These are phyloP conservation scores for Catocala sponsa DNA, from an alignment of 2,888 invertebrate genomes.

Conservation along the genomic window DNA sequence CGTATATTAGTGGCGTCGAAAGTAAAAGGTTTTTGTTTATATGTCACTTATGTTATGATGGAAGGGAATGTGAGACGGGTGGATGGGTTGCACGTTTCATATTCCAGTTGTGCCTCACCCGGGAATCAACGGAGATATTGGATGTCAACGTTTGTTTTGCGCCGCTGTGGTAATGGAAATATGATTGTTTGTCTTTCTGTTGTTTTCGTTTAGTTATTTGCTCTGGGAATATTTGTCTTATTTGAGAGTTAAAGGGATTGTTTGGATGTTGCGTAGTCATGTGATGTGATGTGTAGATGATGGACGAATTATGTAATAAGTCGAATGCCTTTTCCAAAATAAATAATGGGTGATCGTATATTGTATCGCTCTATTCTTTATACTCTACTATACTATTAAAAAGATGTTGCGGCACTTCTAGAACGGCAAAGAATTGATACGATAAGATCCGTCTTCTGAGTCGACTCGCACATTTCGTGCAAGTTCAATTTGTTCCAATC, in stretches of 20 bases:
- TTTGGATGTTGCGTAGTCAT: background rate
- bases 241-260: background rate
- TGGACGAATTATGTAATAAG: background rate
- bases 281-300: background rate
- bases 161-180: conserved; percentile 18
- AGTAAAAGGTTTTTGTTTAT: conserved; percentile 53
- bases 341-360: too few species aligned
- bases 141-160: conserved; percentile 23
- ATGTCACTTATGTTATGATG: conserved; percentile 46
- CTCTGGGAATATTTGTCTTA: conserved; percentile 5
- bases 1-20: conserved; percentile 40
- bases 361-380: too few species aligned
- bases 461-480: too few species aligned
- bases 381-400: too few species aligned
- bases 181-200: conserved; percentile 15
- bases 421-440: too few species aligned
- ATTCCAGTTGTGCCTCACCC: conserved; percentile 18
- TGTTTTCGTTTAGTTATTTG: conserved; percentile 22
- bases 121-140: conserved; percentile 32
- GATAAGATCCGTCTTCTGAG: too few species aligned
- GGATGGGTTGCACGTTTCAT: conserved; percentile 27
- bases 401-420: too few species aligned
- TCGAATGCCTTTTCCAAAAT: too few species aligned
- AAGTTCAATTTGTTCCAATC: too few species aligned
- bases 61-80: conserved; percentile 21